Evolutionary conservation across 2,797 vertebrate species (phyloP), one percentile per base, ranked within the genome.

Genomic region (Propithecus perrieri): DNA sequence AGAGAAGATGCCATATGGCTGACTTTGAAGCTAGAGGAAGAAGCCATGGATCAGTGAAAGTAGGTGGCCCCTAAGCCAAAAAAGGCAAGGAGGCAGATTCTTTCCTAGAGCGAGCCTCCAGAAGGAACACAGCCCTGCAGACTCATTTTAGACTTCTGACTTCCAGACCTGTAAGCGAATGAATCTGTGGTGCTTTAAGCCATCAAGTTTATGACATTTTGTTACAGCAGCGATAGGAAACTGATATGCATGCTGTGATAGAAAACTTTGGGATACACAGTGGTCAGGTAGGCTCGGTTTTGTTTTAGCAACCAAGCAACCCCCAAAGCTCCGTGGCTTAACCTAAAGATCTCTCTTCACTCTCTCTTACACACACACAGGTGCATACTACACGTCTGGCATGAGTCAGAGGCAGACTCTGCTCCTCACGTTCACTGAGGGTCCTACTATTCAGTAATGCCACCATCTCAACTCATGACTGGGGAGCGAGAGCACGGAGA

Each of bases 251-350:
- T 8, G 61, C 46, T 81, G 5, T 48, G 12, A 30, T 55, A 41
- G 4, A 50, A 53, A n/a, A 35, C 14, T 22, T 4, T 0, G 3
- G 22, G 22, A 8, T 2, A 35, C 24, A 20, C 0, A 22, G 15
- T 59, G 57, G 26, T 85, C 38, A 57, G 38, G 55, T 7, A 95
- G 85, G 20, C 10, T n/a, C 18, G 28, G 18, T 43, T 94, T 71
- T 61, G 26, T 4, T 72, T 28, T 35, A 35, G 46, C 50, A 41
- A n/a, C 26, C 43, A 46, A 91, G 78, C 26, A 84, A 65, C 33
- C 26, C 20, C 61, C 43, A 72, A 22, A 89, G 78, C 48, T 93
- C 20, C 57, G 33, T 43, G 50, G 57, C 57, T 93, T 85, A 65
- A 85, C 50, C 17, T 65, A 67, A 38, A 74, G 17, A 10, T n/a